Base-by-base conservation (phyloP, 2,113 vertebrate species). In the Nothobranchius kuhntae region DNA sequence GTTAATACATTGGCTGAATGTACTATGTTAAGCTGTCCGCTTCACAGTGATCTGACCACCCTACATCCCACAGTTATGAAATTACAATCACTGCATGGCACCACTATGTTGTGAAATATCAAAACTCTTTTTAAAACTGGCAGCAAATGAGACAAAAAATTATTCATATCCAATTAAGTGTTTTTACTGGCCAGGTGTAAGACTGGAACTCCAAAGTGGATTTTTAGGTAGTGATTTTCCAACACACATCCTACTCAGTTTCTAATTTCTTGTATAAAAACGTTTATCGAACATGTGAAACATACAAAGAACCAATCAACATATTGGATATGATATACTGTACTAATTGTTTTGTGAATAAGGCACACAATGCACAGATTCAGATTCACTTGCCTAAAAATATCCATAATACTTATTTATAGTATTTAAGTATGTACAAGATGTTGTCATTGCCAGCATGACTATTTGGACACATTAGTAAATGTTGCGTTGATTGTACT, bases 361-460 rank as follows among this genome's bases (percentile, higher is more conserved):
- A 99, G 96, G 96, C 96, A 99, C 97, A 98, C 95, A 93, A 97
- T 96, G 95, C 95, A 98, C 95, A 96, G 94, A 97, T 96, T 94
- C 93, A 92, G 95, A 93, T 96, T 96, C 95, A 95, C 94, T 92
- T 92, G 95, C 94, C 95, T 93, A 93, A 89, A 92, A 95, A 88
- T 96, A 96, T 96, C 92, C 93, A 95, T 91, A 93, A 88, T 92
- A 91, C 87, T 63, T 93, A 94, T 94, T 94, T 94, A 94, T 87
- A 92, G 55, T 80, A 79, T 82, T 87, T 88, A 77, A 92, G 64
- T 96, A 96, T 96, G 92, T 96, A 97, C 95, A 98, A 90, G 90
- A 92, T 88, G 91, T 88, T 86, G 95, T 95, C 95, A 95, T 96
- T 95, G 92, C 95, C 95, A 94, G 96, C 96, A 97, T 96, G 95